phyloP scores from a whole-genome alignment of 2,797 vertebrate genomes.

The Ctenopoma multispine region DNA sequence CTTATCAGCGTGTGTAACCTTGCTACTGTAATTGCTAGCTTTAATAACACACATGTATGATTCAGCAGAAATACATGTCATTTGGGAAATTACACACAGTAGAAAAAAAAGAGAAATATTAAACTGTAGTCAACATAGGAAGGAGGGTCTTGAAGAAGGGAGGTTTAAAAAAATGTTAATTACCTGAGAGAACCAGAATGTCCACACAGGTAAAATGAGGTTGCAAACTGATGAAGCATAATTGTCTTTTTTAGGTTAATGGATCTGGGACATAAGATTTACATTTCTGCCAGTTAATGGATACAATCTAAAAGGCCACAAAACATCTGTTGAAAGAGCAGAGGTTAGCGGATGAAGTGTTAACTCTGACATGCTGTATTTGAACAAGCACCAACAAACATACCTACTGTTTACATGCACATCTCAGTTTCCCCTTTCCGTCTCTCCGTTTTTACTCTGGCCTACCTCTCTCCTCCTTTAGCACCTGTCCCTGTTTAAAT shows the following conservation, averaged over 20 bases:
- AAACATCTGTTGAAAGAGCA: slow-evolving; percentile 17
- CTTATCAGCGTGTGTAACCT: slow-evolving; percentile 39
- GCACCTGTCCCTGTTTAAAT: slow-evolving; percentile 86
- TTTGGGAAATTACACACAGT: slow-evolving; percentile 72
- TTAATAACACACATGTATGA: slow-evolving; percentile 71
- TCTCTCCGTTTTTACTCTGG: slow-evolving; percentile 48
- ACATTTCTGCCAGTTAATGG: slow-evolving; percentile 39
- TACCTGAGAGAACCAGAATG: slow-evolving; percentile 36
- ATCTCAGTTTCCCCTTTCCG: slow-evolving; percentile 9
- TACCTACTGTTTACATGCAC: slow-evolving; percentile 7
- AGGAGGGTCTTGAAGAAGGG: neutral
- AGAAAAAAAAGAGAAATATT: slow-evolving; percentile 19
- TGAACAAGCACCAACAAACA: slow-evolving; percentile 27
- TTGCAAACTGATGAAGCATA: slow-evolving; percentile 50
- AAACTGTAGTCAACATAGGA: slow-evolving; percentile 31
- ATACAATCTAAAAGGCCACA: slow-evolving; percentile 34
- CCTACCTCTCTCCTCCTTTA: slow-evolving; percentile 73
- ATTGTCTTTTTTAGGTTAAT: slow-evolving; percentile 67
- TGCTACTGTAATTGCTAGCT: slow-evolving; percentile 53
- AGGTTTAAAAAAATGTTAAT: slow-evolving; percentile 29
- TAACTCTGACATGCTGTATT: slow-evolving; percentile 35
- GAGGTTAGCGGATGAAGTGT: slow-evolving; percentile 30
- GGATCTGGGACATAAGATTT: slow-evolving; percentile 41
- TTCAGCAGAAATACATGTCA: slow-evolving; percentile 66
- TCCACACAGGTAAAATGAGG: slow-evolving; percentile 54